phyloP scores from a whole-genome alignment of 2,797 vertebrate genomes.

The Clarias pachynema region DNA sequence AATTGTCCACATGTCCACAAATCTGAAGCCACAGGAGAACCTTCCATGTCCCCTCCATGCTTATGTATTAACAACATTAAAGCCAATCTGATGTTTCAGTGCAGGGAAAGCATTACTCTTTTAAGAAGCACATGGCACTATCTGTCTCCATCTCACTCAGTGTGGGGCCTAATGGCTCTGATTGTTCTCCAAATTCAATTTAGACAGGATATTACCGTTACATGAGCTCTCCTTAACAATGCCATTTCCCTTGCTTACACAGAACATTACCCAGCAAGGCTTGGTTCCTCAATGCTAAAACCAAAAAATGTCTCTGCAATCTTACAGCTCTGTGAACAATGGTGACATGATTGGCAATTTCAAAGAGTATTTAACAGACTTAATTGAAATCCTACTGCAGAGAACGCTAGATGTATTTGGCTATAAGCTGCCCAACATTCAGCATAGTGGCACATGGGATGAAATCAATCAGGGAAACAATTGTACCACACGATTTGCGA shows the following conservation, averaged over 20 bases:
- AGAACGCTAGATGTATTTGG: constrained; percentile 64
- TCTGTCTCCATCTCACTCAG: constrained; percentile 92
- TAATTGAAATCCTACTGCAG: constrained; percentile 70
- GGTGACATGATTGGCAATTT: constrained; percentile 66
- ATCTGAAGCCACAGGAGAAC: constrained; percentile 71
- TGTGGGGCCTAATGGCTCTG: constrained; percentile 89
- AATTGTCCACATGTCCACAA: constrained; percentile 71
- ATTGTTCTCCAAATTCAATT: constrained; percentile 98
- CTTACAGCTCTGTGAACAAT: constrained; percentile 61
- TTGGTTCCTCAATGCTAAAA: constrained; percentile 75
- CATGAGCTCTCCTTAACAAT: constrained; percentile 91
- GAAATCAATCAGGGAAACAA: constrained; percentile 44
- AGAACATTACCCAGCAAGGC: constrained; percentile 86
- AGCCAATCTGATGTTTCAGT: constrained; percentile 85
- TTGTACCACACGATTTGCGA: constrained; percentile 23
- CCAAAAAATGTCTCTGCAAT: constrained; percentile 47
- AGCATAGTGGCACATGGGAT: neutral
- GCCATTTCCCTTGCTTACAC: constrained; percentile 91
- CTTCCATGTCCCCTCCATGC: constrained; percentile 38
- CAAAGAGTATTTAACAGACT: constrained; percentile 68
- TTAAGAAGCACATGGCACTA: constrained; percentile 88
- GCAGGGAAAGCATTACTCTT: constrained; percentile 88
- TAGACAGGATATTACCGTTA: constrained; percentile 94
- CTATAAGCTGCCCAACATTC: constrained; percentile 57
- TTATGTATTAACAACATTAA: constrained; percentile 85